Evolutionary conservation across 2,797 vertebrate genomes (phyloP).

Genomic region (Antrozous pallidus): DNA sequence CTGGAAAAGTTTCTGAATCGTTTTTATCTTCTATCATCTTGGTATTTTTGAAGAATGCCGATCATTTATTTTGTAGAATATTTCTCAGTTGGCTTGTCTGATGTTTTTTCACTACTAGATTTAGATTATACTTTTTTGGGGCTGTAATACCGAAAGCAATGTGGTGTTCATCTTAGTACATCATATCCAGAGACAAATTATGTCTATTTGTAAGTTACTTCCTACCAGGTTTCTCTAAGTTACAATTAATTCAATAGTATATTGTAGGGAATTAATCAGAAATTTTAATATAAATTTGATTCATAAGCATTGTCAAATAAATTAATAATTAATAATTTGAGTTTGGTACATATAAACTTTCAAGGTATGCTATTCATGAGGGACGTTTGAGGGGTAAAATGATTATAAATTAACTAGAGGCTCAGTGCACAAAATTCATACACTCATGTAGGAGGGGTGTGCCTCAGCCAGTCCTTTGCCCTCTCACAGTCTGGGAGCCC

Average conservation of each 20-base stretch:
- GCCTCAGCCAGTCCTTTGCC: no score
- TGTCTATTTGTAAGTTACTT: not conserved
- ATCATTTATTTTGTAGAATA: not conserved
- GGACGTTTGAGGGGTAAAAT: not conserved
- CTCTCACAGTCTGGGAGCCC: no score
- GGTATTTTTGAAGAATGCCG: not conserved
- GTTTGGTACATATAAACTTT: not conserved
- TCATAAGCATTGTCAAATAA: slow-evolving; percentile 28
- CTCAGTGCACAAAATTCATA: no score
- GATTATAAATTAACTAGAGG: not conserved
- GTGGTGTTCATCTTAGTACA: not conserved
- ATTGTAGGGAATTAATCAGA: not conserved
- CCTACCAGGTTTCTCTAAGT: not conserved
- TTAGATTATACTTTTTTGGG: not conserved
- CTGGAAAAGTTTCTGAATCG: not conserved
- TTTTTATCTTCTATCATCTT: not conserved
- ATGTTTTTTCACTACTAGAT: not conserved
- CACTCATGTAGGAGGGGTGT: no score
- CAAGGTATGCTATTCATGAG: not conserved
- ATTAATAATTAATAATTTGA: slow-evolving; percentile 1
- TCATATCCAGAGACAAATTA: not conserved
- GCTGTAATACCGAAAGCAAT: not conserved
- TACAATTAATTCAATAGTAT: not conserved
- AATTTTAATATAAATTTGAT: not conserved
- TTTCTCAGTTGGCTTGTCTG: not conserved